Base-by-base conservation (phyloP, 2,113 vertebrate genomes). In the Ivindomyrus marchei region DNA sequence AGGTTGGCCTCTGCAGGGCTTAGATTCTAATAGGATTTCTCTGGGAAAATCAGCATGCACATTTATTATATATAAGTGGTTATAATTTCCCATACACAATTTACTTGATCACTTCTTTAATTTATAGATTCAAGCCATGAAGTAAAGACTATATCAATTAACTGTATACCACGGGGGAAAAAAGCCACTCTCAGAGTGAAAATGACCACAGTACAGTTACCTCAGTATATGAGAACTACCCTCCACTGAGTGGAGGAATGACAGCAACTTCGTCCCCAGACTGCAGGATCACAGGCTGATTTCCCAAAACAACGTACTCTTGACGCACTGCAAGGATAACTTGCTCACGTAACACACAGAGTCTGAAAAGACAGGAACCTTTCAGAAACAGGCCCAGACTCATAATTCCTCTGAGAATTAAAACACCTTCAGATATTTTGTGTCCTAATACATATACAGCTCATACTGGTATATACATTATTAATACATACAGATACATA, bases 221-320 rank as follows among this genome's bases (percentile, higher is more conserved):
- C 58, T 90, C 42, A 21, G 0, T 31, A 13, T 90, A 88, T 45
- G 80, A 31, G 58, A 4, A 90, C 88, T 97, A 99, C 6, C 98
- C 98, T 91, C 98, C 98, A 15, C 98, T 99, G 49, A 99, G 97
- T 0, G 98, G 98, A 24, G 98, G 98, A 89, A 99, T 97, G 90
- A 99, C 91, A 0, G 98, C 98, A n/a, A 99, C 94, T 94, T 99
- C 97, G 87, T 99, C 98, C 39, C 98, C 97, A 1, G 97, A 93
- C 2, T 92, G 94, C 58, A 99, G 94, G 9, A 91, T 93, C 90
- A 99, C 90, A 3, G 94, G 89, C 88, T 98, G 96, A 90, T 98
- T 95, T 53, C 97, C 96, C 39, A 99, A 93, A 88, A 95, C 91
- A 90, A 99, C 97, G 96, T 99, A 99, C 89, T 98, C 96, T 88